These are phyloP conservation scores for Oegoconia quadripuncta DNA, from an alignment of 2,888 invertebrate genomes.

Conservation along the genomic window DNA sequence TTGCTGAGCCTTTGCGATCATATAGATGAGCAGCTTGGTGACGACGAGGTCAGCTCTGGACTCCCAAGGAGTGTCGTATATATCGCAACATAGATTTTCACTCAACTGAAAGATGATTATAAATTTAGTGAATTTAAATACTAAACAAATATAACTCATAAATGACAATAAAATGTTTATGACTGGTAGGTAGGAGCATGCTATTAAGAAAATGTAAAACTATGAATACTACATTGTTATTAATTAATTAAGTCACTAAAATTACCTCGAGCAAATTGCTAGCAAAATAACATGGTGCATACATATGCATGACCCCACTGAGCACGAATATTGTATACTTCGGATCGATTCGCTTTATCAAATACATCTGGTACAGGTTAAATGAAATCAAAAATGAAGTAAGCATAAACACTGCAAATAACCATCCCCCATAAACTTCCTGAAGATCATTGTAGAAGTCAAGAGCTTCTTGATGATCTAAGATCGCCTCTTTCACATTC, in stretches of 20 bases:
- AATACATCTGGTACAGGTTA: constrained; percentile 50
- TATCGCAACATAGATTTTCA: constrained; percentile 39
- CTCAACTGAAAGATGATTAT: constrained; percentile 37
- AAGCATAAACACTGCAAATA: constrained; percentile 46
- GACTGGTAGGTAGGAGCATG: too few relatives aligned
- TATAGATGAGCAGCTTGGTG: constrained; percentile 42
- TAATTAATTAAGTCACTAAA: constrained; percentile 11
- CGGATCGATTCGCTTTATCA: constrained; percentile 38
- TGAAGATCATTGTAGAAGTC: constrained; percentile 43
- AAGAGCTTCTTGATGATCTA: constrained; percentile 49
- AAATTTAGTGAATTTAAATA: constrained; percentile 13
- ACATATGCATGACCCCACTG: constrained; percentile 47
- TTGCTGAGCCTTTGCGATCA: constrained; percentile 50
- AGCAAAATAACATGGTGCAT: constrained; percentile 51
- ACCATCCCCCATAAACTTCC: constrained; percentile 51
- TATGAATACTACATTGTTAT: too few relatives aligned
- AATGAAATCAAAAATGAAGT: constrained; percentile 49
- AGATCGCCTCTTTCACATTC: constrained; percentile 39
- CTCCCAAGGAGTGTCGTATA: constrained; percentile 49
- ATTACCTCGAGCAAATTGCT: constrained; percentile 48
- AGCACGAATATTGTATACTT: constrained; percentile 47
- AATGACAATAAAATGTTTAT: too few relatives aligned
- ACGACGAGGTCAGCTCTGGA: constrained; percentile 34
- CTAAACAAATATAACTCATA: too few relatives aligned
- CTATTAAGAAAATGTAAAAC: too few relatives aligned